A percentile compares a stretch with the other conserved stretches of the same genome.
phyloP scores from a whole-genome alignment of 35 echinoderm and acorn worm species.

The Antedon bifida region DNA sequence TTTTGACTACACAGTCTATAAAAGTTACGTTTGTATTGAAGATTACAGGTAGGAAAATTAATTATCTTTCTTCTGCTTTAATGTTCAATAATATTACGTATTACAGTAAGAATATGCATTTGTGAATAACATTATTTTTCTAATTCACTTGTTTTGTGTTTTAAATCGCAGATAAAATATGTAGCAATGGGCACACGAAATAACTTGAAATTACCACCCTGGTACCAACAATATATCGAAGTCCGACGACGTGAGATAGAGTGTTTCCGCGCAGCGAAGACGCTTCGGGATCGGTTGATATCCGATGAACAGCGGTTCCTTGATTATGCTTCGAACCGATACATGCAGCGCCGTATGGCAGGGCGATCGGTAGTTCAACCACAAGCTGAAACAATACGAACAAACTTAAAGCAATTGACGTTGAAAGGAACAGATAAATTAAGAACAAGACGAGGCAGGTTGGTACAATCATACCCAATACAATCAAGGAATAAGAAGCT shows the following conservation, averaged over 20 bases:
- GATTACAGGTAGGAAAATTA: no score
- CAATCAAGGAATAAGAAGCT: neutral
- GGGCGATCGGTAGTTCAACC: neutral
- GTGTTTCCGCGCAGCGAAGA: neutral
- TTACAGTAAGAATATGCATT: no score
- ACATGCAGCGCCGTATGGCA: neutral
- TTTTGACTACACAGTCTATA: no score
- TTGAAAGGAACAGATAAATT: neutral
- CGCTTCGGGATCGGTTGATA: neutral
- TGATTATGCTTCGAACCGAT: neutral
- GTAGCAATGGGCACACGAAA: neutral
- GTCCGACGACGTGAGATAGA: neutral
- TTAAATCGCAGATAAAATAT: neutral
- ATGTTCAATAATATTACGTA: no score
- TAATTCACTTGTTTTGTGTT: no score
- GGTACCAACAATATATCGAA: neutral
- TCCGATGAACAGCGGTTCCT: neutral
- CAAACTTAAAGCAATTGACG: neutral
- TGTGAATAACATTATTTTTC: no score
- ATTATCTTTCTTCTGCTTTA: no score
- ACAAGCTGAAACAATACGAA: neutral
- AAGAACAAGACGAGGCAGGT: neutral
- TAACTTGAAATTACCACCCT: neutral
- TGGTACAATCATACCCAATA: neutral
- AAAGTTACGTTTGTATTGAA: no score